Conservation (phyloP, 1,140 invertebrate species). For the Drosophila sp. region DNA sequence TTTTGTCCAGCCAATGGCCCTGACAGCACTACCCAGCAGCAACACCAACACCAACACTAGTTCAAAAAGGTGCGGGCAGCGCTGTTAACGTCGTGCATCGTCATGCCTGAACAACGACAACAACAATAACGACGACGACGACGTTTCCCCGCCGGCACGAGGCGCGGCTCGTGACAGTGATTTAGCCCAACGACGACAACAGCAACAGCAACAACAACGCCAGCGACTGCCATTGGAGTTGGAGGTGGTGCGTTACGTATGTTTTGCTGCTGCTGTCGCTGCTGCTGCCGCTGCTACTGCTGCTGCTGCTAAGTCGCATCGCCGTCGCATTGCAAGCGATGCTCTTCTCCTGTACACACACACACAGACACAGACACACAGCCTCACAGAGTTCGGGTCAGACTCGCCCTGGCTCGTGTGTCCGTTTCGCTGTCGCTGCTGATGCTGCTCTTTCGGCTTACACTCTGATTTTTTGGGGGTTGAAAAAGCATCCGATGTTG, state of each 20-base stretch:
- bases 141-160: slow-evolving; percentile 62
- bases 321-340: slow-evolving; percentile 40
- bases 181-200: slow-evolving; percentile 43
- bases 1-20: slow-evolving; percentile 66
- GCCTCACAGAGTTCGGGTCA: neutral
- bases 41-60: slow-evolving; percentile 46
- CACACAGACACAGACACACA: slow-evolving; percentile 11
- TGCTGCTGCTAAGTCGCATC: slow-evolving; percentile 38
- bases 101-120: slow-evolving; percentile 61
- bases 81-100: slow-evolving; percentile 50
- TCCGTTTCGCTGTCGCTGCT: slow-evolving; percentile 33
- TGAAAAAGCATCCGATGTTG: slow-evolving; percentile 56
- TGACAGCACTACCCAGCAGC: slow-evolving; percentile 53
- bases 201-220: too few relatives aligned
- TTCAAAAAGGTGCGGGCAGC: slow-evolving; percentile 60
- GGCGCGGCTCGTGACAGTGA: slow-evolving; percentile 72
- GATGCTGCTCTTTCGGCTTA: slow-evolving; percentile 8
- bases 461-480: slow-evolving; percentile 64
- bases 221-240: slow-evolving; percentile 26
- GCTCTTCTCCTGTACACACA: slow-evolving; percentile 14
- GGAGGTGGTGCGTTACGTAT: slow-evolving; percentile 16
- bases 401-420: slow-evolving; percentile 54
- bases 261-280: slow-evolving; percentile 27
- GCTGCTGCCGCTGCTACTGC: slow-evolving; percentile 15
- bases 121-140: slow-evolving; percentile 12